Percentiles rank a stretch among this genome's conserved stretches.
Conservation (phyloP, 1,140 invertebrate genomes). For the Lasioglossum albipes region DNA sequence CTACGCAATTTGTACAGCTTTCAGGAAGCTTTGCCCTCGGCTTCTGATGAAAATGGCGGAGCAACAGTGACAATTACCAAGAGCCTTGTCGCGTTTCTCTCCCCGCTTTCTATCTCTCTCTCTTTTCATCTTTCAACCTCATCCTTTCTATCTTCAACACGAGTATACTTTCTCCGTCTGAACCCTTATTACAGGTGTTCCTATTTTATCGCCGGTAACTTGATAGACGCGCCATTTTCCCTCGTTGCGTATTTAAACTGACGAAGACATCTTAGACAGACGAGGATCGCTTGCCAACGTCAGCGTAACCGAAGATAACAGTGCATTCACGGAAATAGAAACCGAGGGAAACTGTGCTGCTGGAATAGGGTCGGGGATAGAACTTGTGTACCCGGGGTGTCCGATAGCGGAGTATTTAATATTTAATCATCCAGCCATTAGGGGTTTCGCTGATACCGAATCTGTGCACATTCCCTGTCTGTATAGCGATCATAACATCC, state of each 20-base stretch:
- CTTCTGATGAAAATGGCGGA: slow-evolving; percentile 62
- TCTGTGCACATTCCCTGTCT: too few species aligned
- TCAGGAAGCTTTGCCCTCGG: slow-evolving; percentile 64
- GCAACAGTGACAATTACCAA: slow-evolving; percentile 69
- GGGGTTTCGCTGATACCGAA: neutral
- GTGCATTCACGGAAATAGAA: neutral
- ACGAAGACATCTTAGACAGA: slow-evolving; percentile 16
- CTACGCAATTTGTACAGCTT: slow-evolving; percentile 77
- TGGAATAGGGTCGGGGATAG: neutral
- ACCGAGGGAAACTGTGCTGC: neutral
- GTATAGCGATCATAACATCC: too few species aligned
- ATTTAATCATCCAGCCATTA: too few species aligned
- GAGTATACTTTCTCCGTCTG: slow-evolving; percentile 18
- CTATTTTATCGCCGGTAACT: slow-evolving; percentile 52
- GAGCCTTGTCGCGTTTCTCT: slow-evolving; percentile 61
- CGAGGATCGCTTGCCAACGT: slow-evolving; percentile 24
- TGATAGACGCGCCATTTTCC: slow-evolving; percentile 55
- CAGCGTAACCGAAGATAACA: neutral
- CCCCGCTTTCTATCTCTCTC: neutral
- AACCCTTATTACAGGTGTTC: slow-evolving; percentile 54
- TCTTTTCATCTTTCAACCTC: too few species aligned
- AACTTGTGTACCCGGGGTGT: neutral
- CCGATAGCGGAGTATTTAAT: too few species aligned
- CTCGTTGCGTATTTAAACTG: slow-evolving; percentile 24
- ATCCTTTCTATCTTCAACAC: too few species aligned